phyloP scores from a whole-genome alignment of 2,797 vertebrate genomes.

The Pangasius krempfi region DNA sequence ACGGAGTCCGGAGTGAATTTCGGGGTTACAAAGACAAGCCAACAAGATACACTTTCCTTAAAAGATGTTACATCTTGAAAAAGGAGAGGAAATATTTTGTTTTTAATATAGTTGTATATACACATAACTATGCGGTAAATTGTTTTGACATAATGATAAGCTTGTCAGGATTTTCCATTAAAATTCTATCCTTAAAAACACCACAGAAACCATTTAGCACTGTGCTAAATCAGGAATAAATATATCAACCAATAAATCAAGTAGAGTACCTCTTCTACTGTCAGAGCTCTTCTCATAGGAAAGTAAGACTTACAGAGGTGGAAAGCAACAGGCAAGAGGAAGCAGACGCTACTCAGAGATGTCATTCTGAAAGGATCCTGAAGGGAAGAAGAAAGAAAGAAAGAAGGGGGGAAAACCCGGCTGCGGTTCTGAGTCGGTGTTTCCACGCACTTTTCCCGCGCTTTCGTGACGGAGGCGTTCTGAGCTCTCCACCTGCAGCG shows the following conservation, averaged over 20 bases:
- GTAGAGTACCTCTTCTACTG: background rate
- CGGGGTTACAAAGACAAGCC: background rate
- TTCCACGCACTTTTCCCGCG: constrained; percentile 11
- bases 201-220: background rate
- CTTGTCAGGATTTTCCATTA: background rate
- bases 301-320: constrained; percentile 73
- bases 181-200: background rate
- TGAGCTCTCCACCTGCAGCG: constrained; percentile 3
- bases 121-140: too few relatives aligned
- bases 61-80: background rate
- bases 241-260: background rate
- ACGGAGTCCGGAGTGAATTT: background rate
- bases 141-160: too few relatives aligned
- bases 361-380: constrained; percentile 66
- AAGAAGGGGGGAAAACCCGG: background rate
- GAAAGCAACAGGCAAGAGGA: constrained; percentile 80
- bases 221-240: background rate
- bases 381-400: background rate
- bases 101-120: background rate
- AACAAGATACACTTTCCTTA: background rate
- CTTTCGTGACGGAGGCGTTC: background rate
- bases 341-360: constrained; percentile 66
- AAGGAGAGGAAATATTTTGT: background rate
- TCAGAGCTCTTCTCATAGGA: background rate
- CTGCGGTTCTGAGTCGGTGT: background rate